A percentile compares a stretch with the other conserved stretches of the same genome.
These are phyloP conservation scores for Circaetus gallicus DNA, from an alignment of 2,113 vertebrate species.

Conservation along the genomic window DNA sequence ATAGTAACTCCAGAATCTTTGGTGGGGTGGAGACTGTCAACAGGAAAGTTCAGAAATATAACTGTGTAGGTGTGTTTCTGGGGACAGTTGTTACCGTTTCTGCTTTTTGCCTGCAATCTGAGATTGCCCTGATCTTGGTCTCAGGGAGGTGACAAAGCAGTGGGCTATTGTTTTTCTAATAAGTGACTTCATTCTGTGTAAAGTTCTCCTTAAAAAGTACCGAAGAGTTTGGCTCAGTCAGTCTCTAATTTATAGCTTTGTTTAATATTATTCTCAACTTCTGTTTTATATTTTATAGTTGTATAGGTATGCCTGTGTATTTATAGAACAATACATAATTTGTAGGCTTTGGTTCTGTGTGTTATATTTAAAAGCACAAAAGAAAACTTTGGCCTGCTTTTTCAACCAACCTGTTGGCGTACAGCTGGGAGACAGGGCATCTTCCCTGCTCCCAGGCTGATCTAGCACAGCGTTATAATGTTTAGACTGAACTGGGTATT, in stretches of 20 bases:
- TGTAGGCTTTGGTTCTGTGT: not conserved
- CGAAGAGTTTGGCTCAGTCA: not conserved
- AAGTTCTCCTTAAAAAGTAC: not conserved
- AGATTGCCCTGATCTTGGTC: not conserved
- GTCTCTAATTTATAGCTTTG: not conserved
- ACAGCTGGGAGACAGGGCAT: too few relatives aligned
- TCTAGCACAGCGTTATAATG: fast-evolving
- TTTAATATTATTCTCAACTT: not conserved
- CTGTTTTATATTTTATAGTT: not conserved
- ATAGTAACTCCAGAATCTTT: not conserved
- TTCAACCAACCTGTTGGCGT: not conserved
- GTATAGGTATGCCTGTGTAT: not conserved
- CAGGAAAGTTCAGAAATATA: not conserved
- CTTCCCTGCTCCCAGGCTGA: not conserved
- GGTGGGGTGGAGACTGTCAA: not conserved
- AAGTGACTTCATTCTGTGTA: not conserved
- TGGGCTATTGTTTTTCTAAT: not conserved
- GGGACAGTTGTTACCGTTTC: not conserved
- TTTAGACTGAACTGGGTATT: not conserved
- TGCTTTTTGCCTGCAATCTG: not conserved
- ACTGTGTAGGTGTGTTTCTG: not conserved
- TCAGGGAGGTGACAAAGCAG: not conserved
- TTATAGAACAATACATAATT: not conserved
- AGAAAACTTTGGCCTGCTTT: not conserved
- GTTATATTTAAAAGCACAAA: not conserved